These are phyloP conservation scores for Catalaphyllia jardinei DNA, from an alignment of 64 coral and sea anemone species.

Conservation along the genomic window DNA sequence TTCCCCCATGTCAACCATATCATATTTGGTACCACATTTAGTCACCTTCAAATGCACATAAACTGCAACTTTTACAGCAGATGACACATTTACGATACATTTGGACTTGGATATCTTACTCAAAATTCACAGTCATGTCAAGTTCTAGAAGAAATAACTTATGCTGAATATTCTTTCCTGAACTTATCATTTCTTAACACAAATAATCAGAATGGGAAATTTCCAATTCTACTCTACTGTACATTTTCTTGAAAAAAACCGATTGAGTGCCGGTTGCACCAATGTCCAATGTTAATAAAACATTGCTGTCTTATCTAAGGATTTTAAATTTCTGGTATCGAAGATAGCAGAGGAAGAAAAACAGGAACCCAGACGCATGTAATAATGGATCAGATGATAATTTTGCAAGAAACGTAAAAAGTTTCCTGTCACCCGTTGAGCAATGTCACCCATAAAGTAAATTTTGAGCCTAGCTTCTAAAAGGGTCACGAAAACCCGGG, in stretches of 20 bases:
- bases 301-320: background rate
- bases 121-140: no score
- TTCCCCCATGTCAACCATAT: background rate
- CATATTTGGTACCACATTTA: no score
- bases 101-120: no score
- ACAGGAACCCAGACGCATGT: background rate
- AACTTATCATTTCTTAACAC: no score
- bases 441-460: background rate
- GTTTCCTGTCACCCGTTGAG: slow-evolving; percentile 6
- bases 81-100: no score
- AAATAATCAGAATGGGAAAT: background rate
- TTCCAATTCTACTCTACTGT: background rate
- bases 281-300: background rate
- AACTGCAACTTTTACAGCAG: no score
- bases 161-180: no score
- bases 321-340: slow-evolving; percentile 1
- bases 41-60: no score
- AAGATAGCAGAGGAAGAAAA: background rate
- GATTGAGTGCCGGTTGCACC: background rate
- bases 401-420: slow-evolving; percentile 10
- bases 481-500: background rate
- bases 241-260: background rate
- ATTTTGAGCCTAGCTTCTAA: background rate
- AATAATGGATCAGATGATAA: background rate
- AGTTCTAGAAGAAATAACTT: no score